Percentiles rank a stretch among this genome's conserved stretches.
These are phyloP conservation scores for Pycnomerus fuliginosus DNA, from an alignment of 2,888 invertebrate genomes.

Conservation along the genomic window DNA sequence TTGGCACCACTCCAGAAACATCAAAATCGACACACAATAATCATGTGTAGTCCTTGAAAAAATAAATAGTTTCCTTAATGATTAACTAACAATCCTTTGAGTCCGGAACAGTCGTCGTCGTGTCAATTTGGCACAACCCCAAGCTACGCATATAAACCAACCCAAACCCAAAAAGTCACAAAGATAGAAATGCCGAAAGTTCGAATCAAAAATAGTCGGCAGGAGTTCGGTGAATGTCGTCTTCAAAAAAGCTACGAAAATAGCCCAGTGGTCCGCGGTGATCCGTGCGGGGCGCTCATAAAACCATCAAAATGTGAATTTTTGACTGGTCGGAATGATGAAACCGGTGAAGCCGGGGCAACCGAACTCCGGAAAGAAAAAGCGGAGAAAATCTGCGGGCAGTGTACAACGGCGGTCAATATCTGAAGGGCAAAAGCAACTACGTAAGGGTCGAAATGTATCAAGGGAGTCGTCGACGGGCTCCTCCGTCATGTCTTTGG, in stretches of 20 bases:
- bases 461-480: conserved; percentile 71
- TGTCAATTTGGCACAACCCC: conserved; percentile 20
- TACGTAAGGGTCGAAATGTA: conserved; percentile 62
- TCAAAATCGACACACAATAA: no score
- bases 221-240: conserved; percentile 37
- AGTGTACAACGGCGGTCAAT: conserved; percentile 58
- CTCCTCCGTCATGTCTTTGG: conserved; percentile 64
- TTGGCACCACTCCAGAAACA: no score
- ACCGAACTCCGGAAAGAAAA: conserved; percentile 14
- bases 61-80: no score
- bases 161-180: conserved; percentile 7
- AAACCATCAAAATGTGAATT: conserved; percentile 27
- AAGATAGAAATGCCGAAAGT: conserved; percentile 7
- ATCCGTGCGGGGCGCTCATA: conserved; percentile 29
- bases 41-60: no score
- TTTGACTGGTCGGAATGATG: conserved; percentile 20
- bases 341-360: conserved; percentile 27
- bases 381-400: conserved; percentile 22
- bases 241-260: conserved; percentile 38
- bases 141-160: conserved; percentile 20
- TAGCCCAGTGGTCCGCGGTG: conserved; percentile 47
- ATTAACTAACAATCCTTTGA: no score
- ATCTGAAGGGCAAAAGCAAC: conserved; percentile 66
- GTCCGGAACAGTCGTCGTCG: no score
- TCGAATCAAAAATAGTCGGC: conserved; percentile 24